Evolutionary conservation across 2,113 vertebrate genomes (phyloP), one percentile per base, ranked within the genome.

Genomic region (Myotis brandtii): DNA sequence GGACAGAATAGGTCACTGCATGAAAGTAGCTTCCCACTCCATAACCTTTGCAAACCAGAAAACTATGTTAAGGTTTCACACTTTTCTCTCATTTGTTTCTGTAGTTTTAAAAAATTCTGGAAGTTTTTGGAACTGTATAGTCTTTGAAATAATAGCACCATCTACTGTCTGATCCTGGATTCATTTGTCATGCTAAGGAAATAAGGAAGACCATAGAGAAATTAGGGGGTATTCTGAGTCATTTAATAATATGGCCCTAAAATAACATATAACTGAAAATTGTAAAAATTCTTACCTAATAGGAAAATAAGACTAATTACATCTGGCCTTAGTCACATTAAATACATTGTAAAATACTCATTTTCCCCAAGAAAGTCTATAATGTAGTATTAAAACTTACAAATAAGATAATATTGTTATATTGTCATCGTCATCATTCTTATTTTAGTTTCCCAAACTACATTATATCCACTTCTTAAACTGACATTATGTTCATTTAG

Each of bases 141-240:
- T 96, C 96, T 85, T 97, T 98, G 98, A 98, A 98, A 98, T 98
- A 96, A 98, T 82, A 99, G 98, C 98, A 98, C 98, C 98, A 98
- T 98, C 98, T 98, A 97, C 98, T 98, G 98, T 98, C 94, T 93
- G 76, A 59, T 94, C 9, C 11, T 62, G 27, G n/a, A 37, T 76
- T 94, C 43, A 93, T 94, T 95, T 52, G 66, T 95, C 54, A 54
- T 7, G 11, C 48, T 56, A 79, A 92, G 56, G 17, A 62, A 95
- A 84, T n/a, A 50, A n/a, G 9, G 46, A 77, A 48, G 8, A 30
- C 7, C 14, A n/a, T 2, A n/a, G 27, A 48, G 27, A 20, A 1
- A 67, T 11, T 1, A 73, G 16, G 25, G 66, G 5, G n/a, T 72
- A 17, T 43, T 73, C 32, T 34, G n/a, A 94, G 21, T 46, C 2